Base-by-base conservation (phyloP, 2,797 vertebrate genomes). In the Cercopithecus petaurista region DNA sequence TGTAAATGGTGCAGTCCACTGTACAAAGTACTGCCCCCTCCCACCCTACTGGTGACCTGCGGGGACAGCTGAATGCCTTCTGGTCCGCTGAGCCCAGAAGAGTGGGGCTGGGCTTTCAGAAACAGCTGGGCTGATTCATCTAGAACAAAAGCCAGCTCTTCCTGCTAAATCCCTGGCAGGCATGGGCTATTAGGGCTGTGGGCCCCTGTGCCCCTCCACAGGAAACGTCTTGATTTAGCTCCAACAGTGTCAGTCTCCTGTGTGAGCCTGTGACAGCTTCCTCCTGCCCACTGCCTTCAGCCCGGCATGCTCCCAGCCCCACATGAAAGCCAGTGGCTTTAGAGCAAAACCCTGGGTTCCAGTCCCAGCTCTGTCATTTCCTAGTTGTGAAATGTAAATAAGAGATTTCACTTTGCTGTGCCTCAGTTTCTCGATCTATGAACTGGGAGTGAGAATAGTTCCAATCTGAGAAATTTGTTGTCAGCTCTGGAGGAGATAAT, bases 61-160 rank as follows among this genome's bases (percentile, higher is more conserved):
- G 14, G 67, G 73, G 97, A 96, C 94, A 97, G 97, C 97, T 93
- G 96, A 97, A 96, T 64, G 97, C 97, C 92, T 97, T 98, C 97
- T 97, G 97, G 59, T 92, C 75, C 12, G 15, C 64, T 81, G 79
- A 90, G 88, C 76, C 92, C 90, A 94, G 92, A 95, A 91, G 97
- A 94, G 92, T 57, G 70, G 96, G 91, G 83, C 80, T 85, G 92
- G 96, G 92, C 95, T 97, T 98, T 96, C 93, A 97, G 95, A 89
- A 92, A 98, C 97, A 98, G 97, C 97, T 95, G 96, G 88, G 96
- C 85, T 55, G 90, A 98, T 95, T 97, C 97, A 97, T 92, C 52
- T 1, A 83, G 94, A 98, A 98, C 97, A 98, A 98, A 98, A 96
- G 95, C 90, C 82, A 88, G 92, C 97, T 98, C 96, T 98, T 96